Conservation (phyloP, 2,113 vertebrate genomes). For the Chaetodon auriga region DNA sequence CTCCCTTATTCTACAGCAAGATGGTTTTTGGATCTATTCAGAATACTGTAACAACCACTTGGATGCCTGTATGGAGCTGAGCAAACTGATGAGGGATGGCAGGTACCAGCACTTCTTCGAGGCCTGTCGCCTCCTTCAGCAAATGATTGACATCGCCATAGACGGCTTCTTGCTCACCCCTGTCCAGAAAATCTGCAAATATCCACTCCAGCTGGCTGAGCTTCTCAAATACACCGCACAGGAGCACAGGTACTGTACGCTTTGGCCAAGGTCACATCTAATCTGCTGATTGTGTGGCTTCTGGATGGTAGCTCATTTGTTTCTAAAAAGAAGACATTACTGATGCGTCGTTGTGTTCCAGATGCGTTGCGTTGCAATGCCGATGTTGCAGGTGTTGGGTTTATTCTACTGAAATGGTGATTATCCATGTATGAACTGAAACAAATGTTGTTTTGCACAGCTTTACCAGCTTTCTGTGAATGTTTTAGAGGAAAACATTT, state of each 20-base stretch:
- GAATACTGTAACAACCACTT: constrained; percentile 99
- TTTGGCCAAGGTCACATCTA: not conserved
- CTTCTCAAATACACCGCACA: constrained; percentile 98
- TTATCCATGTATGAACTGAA: constrained; percentile 46
- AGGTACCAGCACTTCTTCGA: constrained; percentile 99
- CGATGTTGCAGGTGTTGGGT: constrained; percentile 50
- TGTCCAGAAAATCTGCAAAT: constrained; percentile 99
- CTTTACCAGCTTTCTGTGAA: constrained; percentile 17
- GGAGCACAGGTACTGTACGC: constrained; percentile 92
- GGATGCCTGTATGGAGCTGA: constrained; percentile 98
- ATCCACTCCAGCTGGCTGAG: constrained; percentile 97
- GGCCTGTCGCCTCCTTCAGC: constrained; percentile 96
- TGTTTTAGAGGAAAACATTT: constrained; percentile 37
- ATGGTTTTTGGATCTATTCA: constrained; percentile 99
- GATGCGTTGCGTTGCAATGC: constrained; percentile 46
- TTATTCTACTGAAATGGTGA: constrained; percentile 26
- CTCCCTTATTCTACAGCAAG: constrained; percentile 88
- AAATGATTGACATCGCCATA: constrained; percentile 99
- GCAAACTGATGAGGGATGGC: constrained; percentile 97
- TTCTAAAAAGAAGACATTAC: constrained; percentile 29
- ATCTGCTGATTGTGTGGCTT: constrained; percentile 9
- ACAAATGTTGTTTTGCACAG: constrained; percentile 38
- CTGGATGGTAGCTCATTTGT: constrained; percentile 11
- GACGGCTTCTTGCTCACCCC: constrained; percentile 98
- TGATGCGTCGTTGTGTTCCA: constrained; percentile 39